phyloP scores from a whole-genome alignment of 1,140 invertebrate genomes.

The Phymastichus coffea region DNA sequence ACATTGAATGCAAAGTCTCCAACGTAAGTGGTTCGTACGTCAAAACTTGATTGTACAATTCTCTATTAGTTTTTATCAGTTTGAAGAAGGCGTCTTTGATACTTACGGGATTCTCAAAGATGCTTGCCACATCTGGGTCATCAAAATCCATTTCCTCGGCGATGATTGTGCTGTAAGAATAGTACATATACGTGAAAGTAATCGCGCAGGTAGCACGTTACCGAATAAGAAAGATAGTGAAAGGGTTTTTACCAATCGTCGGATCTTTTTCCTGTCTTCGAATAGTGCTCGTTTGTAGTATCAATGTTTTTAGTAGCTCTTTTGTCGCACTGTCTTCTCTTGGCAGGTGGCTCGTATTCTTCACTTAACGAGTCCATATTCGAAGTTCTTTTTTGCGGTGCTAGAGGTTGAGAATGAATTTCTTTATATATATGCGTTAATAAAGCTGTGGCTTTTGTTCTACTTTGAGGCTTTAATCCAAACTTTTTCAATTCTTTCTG shows the following conservation, averaged over 20 bases:
- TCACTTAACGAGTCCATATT: constrained; percentile 21
- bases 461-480: constrained; percentile 51
- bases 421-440: constrained; percentile 56
- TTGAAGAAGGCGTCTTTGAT: constrained; percentile 43
- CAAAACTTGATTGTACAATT: constrained; percentile 52
- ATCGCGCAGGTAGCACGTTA: too few species aligned
- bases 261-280: not conserved
- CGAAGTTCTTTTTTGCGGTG: constrained; percentile 16
- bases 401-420: constrained; percentile 42
- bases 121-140: constrained; percentile 19
- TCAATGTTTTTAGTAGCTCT: too few species aligned
- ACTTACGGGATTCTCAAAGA: constrained; percentile 19
- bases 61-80: constrained; percentile 41
- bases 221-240: too few species aligned
- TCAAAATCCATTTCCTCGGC: constrained; percentile 36
- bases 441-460: constrained; percentile 50
- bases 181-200: not conserved
- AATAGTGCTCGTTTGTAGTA: not conserved
- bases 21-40: constrained; percentile 55
- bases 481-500: constrained; percentile 54
- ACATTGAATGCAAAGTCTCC: constrained; percentile 41
- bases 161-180: constrained; percentile 17
- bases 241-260: constrained; percentile 11
- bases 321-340: too few species aligned
- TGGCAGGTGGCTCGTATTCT: constrained; percentile 28